These are phyloP conservation scores for Zygothrica quintamaculata DNA, from an alignment of 2,888 invertebrate genomes.

Conservation along the genomic window DNA sequence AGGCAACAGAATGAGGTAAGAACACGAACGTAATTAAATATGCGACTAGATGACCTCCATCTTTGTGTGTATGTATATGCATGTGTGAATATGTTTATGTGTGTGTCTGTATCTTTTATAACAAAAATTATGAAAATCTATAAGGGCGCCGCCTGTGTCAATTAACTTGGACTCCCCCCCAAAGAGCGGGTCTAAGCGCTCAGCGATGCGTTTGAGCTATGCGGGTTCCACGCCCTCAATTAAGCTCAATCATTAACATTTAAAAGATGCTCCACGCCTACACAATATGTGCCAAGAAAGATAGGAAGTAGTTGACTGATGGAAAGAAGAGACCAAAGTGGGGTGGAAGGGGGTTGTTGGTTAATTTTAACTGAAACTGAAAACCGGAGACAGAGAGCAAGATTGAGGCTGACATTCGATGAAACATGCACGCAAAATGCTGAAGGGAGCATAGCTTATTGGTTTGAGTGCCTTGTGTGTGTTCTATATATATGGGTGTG, in stretches of 20 bases:
- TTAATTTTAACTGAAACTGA: conserved; percentile 6
- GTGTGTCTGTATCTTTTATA: conserved; percentile 45
- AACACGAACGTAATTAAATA: conserved; percentile 70
- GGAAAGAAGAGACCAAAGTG: too few species aligned
- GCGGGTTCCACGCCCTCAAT: conserved; percentile 33
- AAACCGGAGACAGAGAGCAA: conserved; percentile 28
- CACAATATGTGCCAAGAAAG: not conserved
- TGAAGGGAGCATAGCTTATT: conserved; percentile 76
- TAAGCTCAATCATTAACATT: conserved; percentile 48
- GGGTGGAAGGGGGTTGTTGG: not conserved
- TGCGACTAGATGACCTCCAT: conserved; percentile 63
- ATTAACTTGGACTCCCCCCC: conserved; percentile 60
- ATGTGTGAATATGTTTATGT: conserved; percentile 4
- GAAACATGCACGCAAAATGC: conserved; percentile 56
- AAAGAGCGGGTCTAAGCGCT: conserved; percentile 20
- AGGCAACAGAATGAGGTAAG: conserved; percentile 34
- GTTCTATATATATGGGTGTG: too few species aligned
- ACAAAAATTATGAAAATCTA: conserved; percentile 73
- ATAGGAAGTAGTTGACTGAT: conserved; percentile 2
- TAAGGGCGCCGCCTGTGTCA: conserved; percentile 57
- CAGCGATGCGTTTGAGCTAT: conserved; percentile 58
- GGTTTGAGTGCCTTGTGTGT: too few species aligned
- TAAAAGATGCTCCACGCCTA: conserved; percentile 42
- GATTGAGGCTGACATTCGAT: conserved; percentile 62
- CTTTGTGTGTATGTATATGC: not conserved